phyloP scores from a whole-genome alignment of 2,113 vertebrate species.

The Urocolius indicus region DNA sequence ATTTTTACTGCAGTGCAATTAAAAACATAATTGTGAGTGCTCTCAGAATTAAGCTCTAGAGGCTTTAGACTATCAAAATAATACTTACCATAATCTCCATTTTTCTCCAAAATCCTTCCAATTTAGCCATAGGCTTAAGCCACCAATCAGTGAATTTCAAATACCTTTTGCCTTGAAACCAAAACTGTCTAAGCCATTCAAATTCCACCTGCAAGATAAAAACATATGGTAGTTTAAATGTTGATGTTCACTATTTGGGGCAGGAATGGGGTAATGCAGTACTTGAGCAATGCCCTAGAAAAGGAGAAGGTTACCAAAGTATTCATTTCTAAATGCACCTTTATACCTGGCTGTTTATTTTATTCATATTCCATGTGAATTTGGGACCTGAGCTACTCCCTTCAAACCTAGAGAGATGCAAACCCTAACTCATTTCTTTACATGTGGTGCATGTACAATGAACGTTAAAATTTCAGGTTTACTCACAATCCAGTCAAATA shows the following conservation, averaged over 20 bases:
- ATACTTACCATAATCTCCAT: conserved; percentile 92
- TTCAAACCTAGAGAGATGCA: background rate
- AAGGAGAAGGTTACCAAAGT: background rate
- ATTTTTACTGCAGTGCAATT: conserved; percentile 3
- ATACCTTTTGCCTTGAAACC: conserved; percentile 95
- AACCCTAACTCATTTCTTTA: background rate
- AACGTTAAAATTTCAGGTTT: background rate
- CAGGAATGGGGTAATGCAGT: background rate
- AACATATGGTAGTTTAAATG: background rate
- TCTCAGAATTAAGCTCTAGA: conserved; percentile 2
- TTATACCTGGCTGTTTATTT: background rate
- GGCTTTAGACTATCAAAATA: background rate
- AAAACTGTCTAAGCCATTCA: conserved; percentile 96
- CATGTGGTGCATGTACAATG: background rate
- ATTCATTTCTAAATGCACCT: background rate
- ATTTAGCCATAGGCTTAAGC: conserved; percentile 86
- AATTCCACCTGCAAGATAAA: conserved; percentile 88
- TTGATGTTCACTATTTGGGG: background rate
- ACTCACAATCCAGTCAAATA: background rate
- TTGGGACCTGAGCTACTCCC: background rate
- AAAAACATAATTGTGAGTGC: conserved; percentile 15
- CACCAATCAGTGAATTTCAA: conserved; percentile 93
- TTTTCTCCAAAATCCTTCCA: conserved; percentile 91
- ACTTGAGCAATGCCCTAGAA: background rate
- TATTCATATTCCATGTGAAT: background rate